Evolutionary conservation across 2,113 vertebrate species (phyloP).

Genomic region (Myrmecophaga tridactyla): DNA sequence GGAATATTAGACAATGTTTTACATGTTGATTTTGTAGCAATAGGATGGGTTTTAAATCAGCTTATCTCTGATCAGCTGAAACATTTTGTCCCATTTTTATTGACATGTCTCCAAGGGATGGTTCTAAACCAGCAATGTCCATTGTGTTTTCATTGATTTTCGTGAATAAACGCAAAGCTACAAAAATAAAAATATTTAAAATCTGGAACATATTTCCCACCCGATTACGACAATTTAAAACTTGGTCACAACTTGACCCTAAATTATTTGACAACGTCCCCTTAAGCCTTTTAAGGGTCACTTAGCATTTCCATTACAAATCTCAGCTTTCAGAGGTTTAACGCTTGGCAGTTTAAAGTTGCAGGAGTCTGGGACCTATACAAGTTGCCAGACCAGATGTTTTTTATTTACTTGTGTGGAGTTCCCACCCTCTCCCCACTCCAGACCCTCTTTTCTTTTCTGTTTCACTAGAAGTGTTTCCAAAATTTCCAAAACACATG

Average conservation of each 20-base stretch:
- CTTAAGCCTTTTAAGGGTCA: conserved; percentile 63
- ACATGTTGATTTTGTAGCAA: neutral
- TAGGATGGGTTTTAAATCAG: neutral
- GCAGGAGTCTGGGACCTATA: conserved; percentile 80
- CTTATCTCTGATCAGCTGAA: neutral
- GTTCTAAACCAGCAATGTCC: neutral
- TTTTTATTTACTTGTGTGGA: conserved; percentile 73
- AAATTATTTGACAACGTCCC: conserved; percentile 61
- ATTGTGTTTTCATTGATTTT: neutral
- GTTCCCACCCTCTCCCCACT: fast-evolving
- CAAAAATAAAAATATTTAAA: conserved; percentile 62
- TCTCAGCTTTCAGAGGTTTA: conserved; percentile 63
- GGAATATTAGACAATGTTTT: neutral
- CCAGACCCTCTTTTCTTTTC: conserved; percentile 16
- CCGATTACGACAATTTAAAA: conserved; percentile 65
- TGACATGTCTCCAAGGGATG: neutral
- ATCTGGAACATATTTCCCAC: conserved; percentile 62
- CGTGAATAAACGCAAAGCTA: conserved; percentile 45
- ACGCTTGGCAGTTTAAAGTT: conserved; percentile 67
- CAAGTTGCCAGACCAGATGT: conserved; percentile 75
- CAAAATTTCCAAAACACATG: conserved; percentile 58
- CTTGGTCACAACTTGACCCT: conserved; percentile 60
- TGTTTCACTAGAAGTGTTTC: conserved; percentile 49
- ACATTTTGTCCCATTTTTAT: conserved; percentile 16
- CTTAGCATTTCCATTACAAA: conserved; percentile 68